These are phyloP conservation scores for Glyptemys insculpta DNA, from an alignment of 2,797 vertebrate genomes.

Conservation along the genomic window DNA sequence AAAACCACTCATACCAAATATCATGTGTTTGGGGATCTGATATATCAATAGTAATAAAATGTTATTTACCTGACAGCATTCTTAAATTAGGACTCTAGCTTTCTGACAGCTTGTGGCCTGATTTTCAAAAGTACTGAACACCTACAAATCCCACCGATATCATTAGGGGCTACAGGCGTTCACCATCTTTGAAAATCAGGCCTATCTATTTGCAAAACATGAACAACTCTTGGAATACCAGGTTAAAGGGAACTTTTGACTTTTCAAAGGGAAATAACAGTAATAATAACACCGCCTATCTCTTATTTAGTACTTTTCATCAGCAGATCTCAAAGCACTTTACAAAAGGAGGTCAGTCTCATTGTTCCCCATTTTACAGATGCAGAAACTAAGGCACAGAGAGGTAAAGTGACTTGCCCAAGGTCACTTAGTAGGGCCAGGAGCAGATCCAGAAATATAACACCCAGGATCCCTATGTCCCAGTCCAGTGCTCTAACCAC, in stretches of 20 bases:
- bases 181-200: slow-evolving; percentile 70
- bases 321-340: background rate
- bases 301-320: background rate
- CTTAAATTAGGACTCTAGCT: background rate
- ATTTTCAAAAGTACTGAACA: slow-evolving; percentile 59
- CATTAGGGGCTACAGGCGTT: slow-evolving; percentile 33
- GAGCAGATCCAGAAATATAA: background rate
- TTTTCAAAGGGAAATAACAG: background rate
- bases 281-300: too few relatives aligned
- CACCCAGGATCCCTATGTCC: background rate
- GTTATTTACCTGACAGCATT: slow-evolving; percentile 28
- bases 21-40: background rate
- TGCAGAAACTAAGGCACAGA: background rate
- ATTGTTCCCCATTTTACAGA: background rate
- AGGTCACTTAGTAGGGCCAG: background rate
- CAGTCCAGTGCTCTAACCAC: background rate
- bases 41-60: slow-evolving; percentile 33
- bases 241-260: background rate
- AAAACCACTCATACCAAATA: background rate
- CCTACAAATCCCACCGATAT: slow-evolving; percentile 39
- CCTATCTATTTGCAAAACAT: slow-evolving; percentile 40
- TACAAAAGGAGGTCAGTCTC: background rate
- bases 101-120: slow-evolving; percentile 56
- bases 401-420: background rate
- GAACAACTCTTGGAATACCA: slow-evolving; percentile 33